Conservation (phyloP, 2,888 invertebrate genomes). For the Zhengitettix transpicula region DNA sequence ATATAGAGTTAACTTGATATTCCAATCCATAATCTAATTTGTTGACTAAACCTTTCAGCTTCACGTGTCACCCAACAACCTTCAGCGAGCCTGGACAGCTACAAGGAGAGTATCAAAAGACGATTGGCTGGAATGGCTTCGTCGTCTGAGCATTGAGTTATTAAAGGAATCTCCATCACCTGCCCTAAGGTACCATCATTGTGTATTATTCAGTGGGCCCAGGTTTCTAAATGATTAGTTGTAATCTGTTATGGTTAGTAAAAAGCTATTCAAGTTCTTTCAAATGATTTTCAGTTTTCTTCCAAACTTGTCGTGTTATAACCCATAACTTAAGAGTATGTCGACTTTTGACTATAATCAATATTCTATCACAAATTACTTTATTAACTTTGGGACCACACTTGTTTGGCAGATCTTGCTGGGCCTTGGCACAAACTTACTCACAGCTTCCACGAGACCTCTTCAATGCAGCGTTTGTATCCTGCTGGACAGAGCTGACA, state of each 20-base stretch:
- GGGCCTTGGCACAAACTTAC: conserved; percentile 83
- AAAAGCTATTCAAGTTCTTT: not conserved
- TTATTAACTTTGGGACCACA: not conserved
- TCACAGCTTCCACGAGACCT: conserved; percentile 88
- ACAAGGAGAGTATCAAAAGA: conserved; percentile 87
- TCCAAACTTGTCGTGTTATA: not conserved
- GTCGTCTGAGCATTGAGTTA: conserved; percentile 79
- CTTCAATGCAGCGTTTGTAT: conserved; percentile 97
- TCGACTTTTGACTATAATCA: too few relatives aligned
- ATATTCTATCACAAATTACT: too few relatives aligned
- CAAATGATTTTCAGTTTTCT: not conserved
- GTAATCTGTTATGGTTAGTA: not conserved
- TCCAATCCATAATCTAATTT: too few relatives aligned
- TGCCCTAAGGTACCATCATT: conserved; percentile 44
- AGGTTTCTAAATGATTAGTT: not conserved
- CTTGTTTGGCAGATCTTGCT: conserved; percentile 52
- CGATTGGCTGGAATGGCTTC: conserved; percentile 97
- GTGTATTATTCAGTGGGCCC: not conserved
- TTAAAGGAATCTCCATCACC: conserved; percentile 92
- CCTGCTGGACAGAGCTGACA: conserved; percentile 93
- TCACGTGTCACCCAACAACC: conserved; percentile 64
- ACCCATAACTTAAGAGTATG: too few relatives aligned
- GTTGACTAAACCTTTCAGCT: conserved; percentile 25
- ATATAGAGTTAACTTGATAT: not conserved
- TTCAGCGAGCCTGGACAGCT: conserved; percentile 85